Evolutionary conservation across 2,113 vertebrate genomes (phyloP).

Genomic region (Aegotheles bennettii): DNA sequence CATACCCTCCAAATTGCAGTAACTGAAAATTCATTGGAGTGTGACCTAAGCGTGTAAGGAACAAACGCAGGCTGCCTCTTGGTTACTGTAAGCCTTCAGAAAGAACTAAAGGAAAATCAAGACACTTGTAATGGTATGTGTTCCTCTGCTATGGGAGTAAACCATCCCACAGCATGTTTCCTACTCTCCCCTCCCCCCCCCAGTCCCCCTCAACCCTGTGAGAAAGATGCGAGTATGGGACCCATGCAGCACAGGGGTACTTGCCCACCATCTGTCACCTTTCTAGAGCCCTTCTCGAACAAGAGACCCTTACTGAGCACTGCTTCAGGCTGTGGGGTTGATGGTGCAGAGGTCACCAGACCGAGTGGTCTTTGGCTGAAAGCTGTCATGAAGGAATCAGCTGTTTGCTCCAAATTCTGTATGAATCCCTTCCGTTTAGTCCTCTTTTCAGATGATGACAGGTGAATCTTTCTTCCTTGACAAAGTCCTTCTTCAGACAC

Average conservation of each 20-base stretch:
- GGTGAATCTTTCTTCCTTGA: neutral
- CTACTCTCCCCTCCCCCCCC: too few species aligned
- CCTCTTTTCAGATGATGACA: neutral
- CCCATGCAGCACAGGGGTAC: accelerated
- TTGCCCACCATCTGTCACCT: neutral
- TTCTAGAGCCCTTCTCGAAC: neutral
- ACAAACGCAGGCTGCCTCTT: neutral
- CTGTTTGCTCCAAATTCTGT: neutral
- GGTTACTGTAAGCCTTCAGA: neutral
- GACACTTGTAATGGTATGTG: neutral
- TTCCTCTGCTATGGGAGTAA: neutral
- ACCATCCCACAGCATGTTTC: neutral
- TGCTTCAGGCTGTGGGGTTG: neutral
- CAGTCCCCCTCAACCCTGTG: neutral
- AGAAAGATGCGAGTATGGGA: neutral
- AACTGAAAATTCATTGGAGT: neutral
- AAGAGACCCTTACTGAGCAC: neutral
- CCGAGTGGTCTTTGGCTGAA: neutral
- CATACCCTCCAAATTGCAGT: neutral
- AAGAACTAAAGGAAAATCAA: neutral
- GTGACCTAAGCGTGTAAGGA: accelerated
- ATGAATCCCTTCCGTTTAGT: neutral
- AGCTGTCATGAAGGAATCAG: neutral
- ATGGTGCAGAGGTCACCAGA: neutral
- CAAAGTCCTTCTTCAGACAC: neutral